Evolutionary conservation across 1,140 invertebrate species (phyloP).

Genomic region (Anastrepha ludens): DNA sequence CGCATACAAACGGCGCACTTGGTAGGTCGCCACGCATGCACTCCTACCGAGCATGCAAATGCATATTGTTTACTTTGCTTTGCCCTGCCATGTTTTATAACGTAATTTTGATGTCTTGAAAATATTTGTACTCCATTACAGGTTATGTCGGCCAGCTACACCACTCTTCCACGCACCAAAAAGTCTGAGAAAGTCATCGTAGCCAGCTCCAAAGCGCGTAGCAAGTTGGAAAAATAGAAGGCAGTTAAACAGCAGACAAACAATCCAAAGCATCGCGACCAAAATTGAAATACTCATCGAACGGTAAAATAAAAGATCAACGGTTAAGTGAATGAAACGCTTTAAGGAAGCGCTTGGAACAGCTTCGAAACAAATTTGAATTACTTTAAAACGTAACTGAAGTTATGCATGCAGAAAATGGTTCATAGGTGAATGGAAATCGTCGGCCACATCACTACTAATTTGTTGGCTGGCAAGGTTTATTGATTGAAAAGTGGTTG

Average conservation of each 20-base stretch:
- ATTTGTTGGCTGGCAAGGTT: not conserved
- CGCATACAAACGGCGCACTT: not conserved
- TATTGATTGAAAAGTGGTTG: not conserved
- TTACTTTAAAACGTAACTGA: not conserved
- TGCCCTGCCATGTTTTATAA: not conserved
- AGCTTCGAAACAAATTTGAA: not conserved
- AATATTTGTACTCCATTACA: constrained; percentile 40
- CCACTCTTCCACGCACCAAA: constrained; percentile 77
- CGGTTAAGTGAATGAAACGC: not conserved
- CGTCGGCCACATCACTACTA: not conserved
- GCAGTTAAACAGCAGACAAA: not conserved
- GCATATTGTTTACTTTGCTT: constrained; percentile 1
- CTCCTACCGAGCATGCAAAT: constrained; percentile 4
- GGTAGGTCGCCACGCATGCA: not conserved
- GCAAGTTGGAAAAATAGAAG: constrained; percentile 67
- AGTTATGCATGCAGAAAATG: not conserved
- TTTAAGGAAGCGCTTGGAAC: not conserved
- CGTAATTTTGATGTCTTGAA: not conserved
- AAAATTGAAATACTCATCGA: constrained; percentile 22
- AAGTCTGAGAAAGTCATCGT: constrained; percentile 67
- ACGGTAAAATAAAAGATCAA: not conserved
- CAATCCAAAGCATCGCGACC: not conserved
- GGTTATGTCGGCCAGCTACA: constrained; percentile 75
- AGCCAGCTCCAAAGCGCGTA: constrained; percentile 63
- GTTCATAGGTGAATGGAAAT: not conserved